A percentile compares a stretch with the other conserved stretches of the same genome.
These are phyloP conservation scores for Chascanopsetta lugubris DNA, from an alignment of 2,113 vertebrate species.

Conservation along the genomic window DNA sequence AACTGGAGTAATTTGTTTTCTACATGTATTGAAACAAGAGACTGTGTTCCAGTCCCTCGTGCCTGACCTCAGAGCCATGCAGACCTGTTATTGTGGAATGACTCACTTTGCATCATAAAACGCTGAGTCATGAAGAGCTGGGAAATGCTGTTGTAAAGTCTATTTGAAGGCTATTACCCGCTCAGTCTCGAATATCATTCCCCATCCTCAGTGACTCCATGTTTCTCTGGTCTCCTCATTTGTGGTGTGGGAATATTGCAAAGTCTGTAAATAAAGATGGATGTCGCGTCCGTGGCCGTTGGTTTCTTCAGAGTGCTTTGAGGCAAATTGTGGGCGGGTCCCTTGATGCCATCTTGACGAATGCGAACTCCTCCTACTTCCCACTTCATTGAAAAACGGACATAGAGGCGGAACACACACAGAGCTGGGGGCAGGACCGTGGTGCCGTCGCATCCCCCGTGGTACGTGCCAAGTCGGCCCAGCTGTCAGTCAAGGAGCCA, in stretches of 20 bases:
- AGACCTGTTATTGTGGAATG: background rate
- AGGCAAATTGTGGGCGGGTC: too few species aligned
- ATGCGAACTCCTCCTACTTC: too few species aligned
- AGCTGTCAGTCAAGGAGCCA: too few species aligned
- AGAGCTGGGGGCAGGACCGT: too few species aligned
- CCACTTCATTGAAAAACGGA: too few species aligned
- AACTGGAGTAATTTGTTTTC: background rate
- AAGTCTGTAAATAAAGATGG: too few species aligned
- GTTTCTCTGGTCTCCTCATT: slow-evolving; percentile 60
- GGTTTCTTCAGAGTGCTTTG: too few species aligned
- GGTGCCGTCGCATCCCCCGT: too few species aligned
- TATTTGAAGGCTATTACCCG: slow-evolving; percentile 56
- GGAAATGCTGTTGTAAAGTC: slow-evolving; percentile 21
- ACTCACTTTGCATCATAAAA: slow-evolving; percentile 23
- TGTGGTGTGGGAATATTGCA: slow-evolving; percentile 50
- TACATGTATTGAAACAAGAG: background rate
- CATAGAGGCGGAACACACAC: too few species aligned
- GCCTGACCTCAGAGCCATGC: background rate
- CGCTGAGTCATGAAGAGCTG: background rate
- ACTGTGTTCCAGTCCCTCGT: background rate
- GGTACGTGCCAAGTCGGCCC: too few species aligned
- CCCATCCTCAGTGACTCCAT: slow-evolving; percentile 32
- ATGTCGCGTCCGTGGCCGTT: too few species aligned
- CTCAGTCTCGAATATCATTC: slow-evolving; percentile 49
- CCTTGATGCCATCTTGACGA: too few species aligned